Evolutionary conservation across 1,140 invertebrate species (phyloP), one percentile per base, ranked within the genome.

Genomic region (Heliconius hewitsoni): DNA sequence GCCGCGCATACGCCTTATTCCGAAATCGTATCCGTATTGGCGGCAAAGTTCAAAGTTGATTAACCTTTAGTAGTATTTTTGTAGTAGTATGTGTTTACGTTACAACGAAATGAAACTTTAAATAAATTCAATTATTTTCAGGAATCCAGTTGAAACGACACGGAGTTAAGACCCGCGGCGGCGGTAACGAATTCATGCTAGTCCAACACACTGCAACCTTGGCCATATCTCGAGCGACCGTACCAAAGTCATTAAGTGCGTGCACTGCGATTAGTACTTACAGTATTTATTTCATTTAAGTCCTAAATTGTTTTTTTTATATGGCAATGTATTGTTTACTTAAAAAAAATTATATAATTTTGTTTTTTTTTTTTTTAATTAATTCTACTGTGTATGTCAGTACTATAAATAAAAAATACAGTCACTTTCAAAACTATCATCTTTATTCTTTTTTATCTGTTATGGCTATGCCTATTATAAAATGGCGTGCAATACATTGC

Each of bases 221-320:
- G 90, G 91, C 92, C 92, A 93, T 93, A 81, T 79, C 86, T 84
- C 81, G 83, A 81, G 87, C 85, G 81, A 84, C 86, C 84, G 86
- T 88, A 94, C 92, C 92, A 93, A 93, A 94, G 92, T 90, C 85
- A 86, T 82, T 84, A 84, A 85, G 80, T 80, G 73, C 70, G 79
- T 76, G 73, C 71, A 74, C 76, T 85, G 84, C 87, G 81, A 83
- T 90, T 93, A 93, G 92, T 94, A 94, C 92, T 94, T 94, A 94
- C 92, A 93, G 92, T 94, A 94, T 94, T 94, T 94, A 94, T 94
- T 93, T 90, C 84, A 84, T 89, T 91, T 94, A 94, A 90, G 88
- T 83, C 71, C 85, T 82, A 83, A 82, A 13, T 27, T 66, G 23
- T 66, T 66, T 66, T 66, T 66, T 27, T 66, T 52, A 52, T 52